Base-by-base conservation (phyloP, 2,113 vertebrate species). In the Ochotona princeps region DNA sequence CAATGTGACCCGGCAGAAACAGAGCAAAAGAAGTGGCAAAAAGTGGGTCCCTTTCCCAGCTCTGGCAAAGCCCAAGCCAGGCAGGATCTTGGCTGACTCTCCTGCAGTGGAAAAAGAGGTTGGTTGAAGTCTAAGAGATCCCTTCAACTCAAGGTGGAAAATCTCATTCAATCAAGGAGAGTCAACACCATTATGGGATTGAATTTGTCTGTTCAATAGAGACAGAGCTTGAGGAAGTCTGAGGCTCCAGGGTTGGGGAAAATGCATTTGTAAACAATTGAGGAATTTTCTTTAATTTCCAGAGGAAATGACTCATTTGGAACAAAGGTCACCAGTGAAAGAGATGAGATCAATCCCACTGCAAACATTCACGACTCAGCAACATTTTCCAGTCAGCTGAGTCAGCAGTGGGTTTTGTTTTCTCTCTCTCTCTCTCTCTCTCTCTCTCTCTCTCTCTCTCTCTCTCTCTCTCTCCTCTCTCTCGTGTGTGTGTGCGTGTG, bases 281-380 rank as follows among this genome's bases (percentile, higher is more conserved):
- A 63, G 57, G 63, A 72, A 83, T 83, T 89, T 94, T 92, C 86
- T 92, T 93, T 90, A 38, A 17, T 61, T 18, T 92, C 87, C 89
- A 91, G 73, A 93, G 96, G 96, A 98, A 98, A 92, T 97, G 97
- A 98, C 94, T 97, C 96, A 97, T 80, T 75, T 78, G 47, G 82
- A 94, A 11, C 96, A 91, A 97, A 97, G 93, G 91, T 93, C 89
- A 95, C 92, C 0, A 88, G 81, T 57, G 83, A 93, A 92, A 90
- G 25, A 92, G 76, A 91, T 5, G 84, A 76, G 82, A 91, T 87
- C 80, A 93, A 78, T 93, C 94, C 82, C 73, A 32, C 94, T 93
- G 88, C 93, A 96, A 92, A 93, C 94, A 90, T 90, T 92, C 89
- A 84, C 66, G 81, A 83, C 92, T 67, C 25, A 38, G 89, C 57